Base-by-base conservation (phyloP, 2,797 vertebrate genomes). In the Melanotaenia pygmaea region DNA sequence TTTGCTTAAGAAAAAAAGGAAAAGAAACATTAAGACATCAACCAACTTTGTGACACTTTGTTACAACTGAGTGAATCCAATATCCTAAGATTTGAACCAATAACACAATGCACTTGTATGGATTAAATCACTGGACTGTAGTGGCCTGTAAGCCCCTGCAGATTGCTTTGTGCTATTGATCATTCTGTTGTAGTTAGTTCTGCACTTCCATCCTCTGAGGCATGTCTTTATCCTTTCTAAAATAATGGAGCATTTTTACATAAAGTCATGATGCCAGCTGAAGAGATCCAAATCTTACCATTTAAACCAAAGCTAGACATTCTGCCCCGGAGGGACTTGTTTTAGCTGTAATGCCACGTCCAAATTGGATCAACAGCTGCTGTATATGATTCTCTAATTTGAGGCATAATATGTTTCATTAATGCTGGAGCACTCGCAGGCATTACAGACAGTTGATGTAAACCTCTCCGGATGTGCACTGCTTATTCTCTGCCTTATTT, bases 311-410 rank as follows among this genome's bases (percentile, higher is more conserved):
- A 90, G 80, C 65, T 74, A 77, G 66, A 84, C 78, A 64, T 74
- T 72, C 59, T 45, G 80, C 84, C 84, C 88, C 53, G 59, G 66
- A 87, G 91, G 89, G 86, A 77, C 86, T 81, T 83, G 87, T 89
- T 89, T 87, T 86, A 88, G 86, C 88, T 89, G 84, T 85, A 79
- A 80, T 78, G 73, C 80, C 82, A 72, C 82, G 82, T 86, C 82
- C 83, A 92, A 93, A 93, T 91, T 92, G 89, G 88, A 92, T 89
- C 90, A 94, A 92, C 94, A 93, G 90, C 93, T 94, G 93, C 88
- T 92, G 81, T 93, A 93, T 93, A 93, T 92, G 90, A 94, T 92
- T 94, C 91, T 82, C 90, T 92, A 92, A 94, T 95, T 91, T 89
- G 86, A 82, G 77, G 81, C 83, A 88, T 94, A 94, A 94, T 94